These are phyloP conservation scores for Ceuthmochares aereus DNA, from an alignment of 2,113 vertebrate species.

Conservation along the genomic window DNA sequence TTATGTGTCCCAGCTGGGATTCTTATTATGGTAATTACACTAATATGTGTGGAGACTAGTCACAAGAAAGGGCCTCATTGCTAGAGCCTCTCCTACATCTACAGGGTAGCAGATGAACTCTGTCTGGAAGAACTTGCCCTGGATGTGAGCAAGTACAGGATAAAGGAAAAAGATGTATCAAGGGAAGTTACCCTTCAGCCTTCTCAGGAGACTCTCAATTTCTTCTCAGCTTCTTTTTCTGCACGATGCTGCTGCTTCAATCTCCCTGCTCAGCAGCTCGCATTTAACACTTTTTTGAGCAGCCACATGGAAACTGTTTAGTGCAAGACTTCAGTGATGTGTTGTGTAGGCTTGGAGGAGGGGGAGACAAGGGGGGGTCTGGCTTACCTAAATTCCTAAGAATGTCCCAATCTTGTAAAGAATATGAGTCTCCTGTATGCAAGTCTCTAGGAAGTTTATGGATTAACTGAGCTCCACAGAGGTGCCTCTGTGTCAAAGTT, in stretches of 20 bases:
- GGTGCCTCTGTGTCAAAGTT: neutral
- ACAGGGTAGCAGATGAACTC: neutral
- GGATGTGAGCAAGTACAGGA: neutral
- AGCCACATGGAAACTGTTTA: neutral
- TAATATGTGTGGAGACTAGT: neutral
- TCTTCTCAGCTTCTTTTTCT: neutral
- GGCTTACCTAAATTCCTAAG: neutral
- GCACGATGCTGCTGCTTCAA: neutral
- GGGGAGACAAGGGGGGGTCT: neutral
- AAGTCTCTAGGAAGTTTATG: neutral
- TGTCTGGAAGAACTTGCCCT: neutral
- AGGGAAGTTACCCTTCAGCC: neutral
- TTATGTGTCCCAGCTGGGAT: neutral
- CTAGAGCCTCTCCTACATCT: neutral
- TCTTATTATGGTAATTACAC: neutral
- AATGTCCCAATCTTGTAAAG: slow-evolving; percentile 21
- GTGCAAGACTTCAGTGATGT: neutral
- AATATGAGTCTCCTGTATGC: neutral
- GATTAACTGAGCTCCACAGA: neutral
- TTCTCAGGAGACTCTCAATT: neutral
- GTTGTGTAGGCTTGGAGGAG: neutral
- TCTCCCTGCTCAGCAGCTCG: neutral
- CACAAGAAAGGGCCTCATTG: neutral
- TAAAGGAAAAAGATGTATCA: neutral
- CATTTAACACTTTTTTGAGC: neutral